phyloP scores from a whole-genome alignment of 2,113 vertebrate genomes.

The Scomber scombrus region DNA sequence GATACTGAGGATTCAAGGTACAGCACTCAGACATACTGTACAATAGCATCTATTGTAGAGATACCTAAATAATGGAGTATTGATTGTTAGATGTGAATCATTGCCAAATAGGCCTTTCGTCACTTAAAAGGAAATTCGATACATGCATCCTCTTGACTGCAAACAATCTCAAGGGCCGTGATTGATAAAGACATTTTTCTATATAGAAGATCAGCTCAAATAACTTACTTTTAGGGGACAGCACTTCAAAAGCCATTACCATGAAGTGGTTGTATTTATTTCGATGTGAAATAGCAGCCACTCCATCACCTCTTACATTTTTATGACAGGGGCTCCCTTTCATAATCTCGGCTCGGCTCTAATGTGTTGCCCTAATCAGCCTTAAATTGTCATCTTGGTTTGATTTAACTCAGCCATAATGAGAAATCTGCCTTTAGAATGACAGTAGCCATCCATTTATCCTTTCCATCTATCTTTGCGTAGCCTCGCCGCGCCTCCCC shows the following conservation, averaged over 20 bases:
- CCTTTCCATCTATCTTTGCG: slow-evolving; percentile 46
- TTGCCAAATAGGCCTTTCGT: slow-evolving; percentile 20
- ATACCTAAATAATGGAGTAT: slow-evolving; percentile 21
- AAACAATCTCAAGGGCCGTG: slow-evolving; percentile 43
- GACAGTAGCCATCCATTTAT: slow-evolving; percentile 73
- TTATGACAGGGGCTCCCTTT: slow-evolving; percentile 58
- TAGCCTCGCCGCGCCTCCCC: slow-evolving; percentile 42
- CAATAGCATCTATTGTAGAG: not conserved
- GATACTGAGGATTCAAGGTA: not conserved
- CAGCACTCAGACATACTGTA: not conserved
- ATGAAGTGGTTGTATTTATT: slow-evolving; percentile 71
- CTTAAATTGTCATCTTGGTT: slow-evolving; percentile 76
- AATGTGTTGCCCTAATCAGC: slow-evolving; percentile 75
- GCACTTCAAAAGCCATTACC: slow-evolving; percentile 62
- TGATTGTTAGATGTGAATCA: slow-evolving; percentile 26
- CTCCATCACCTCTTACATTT: slow-evolving; percentile 68
- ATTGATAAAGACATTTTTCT: slow-evolving; percentile 53
- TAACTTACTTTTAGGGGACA: slow-evolving; percentile 58
- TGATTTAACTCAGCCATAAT: slow-evolving; percentile 77
- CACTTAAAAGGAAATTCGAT: slow-evolving; percentile 12
- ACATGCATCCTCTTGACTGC: slow-evolving; percentile 34
- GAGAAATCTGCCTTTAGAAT: slow-evolving; percentile 77
- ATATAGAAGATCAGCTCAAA: slow-evolving; percentile 41
- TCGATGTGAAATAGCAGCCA: slow-evolving; percentile 66
- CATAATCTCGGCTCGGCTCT: slow-evolving; percentile 59